Evolutionary conservation across 1,140 invertebrate species (phyloP).

Genomic region (Myzus persicae): DNA sequence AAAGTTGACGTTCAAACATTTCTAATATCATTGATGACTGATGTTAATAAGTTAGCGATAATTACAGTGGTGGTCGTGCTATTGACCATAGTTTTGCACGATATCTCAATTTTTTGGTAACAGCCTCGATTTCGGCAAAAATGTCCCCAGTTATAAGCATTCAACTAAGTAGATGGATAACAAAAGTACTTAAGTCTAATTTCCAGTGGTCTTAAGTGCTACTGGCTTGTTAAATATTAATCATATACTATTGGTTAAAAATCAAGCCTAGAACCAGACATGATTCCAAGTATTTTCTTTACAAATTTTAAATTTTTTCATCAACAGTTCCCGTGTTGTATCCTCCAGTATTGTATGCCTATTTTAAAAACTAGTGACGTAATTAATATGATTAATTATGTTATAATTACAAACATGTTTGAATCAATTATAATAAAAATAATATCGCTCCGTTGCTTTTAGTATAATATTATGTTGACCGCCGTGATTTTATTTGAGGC

Average conservation of each 20-base stretch:
- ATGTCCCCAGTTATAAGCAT: background rate
- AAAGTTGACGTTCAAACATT: too few species aligned
- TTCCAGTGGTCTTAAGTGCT: background rate
- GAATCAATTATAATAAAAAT: background rate
- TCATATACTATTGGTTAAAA: background rate
- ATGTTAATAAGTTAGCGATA: background rate
- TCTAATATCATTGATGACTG: background rate
- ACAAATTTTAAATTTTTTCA: background rate
- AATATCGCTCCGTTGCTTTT: too few species aligned
- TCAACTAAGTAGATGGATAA: too few species aligned
- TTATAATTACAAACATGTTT: background rate
- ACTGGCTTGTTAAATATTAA: background rate
- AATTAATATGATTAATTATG: background rate
- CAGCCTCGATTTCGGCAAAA: background rate
- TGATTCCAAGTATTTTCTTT: background rate
- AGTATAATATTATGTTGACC: too few species aligned
- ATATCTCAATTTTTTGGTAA: background rate
- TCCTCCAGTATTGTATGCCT: background rate
- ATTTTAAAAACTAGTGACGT: background rate
- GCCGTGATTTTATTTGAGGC: too few species aligned
- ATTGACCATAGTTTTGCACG: background rate
- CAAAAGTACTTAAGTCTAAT: too few species aligned
- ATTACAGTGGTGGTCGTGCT: background rate
- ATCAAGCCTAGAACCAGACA: background rate
- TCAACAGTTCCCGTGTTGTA: background rate